A percentile compares a stretch with the other conserved stretches of the same genome.
phyloP scores from a whole-genome alignment of 2,888 invertebrate species.

The Stictocephala bisonia region DNA sequence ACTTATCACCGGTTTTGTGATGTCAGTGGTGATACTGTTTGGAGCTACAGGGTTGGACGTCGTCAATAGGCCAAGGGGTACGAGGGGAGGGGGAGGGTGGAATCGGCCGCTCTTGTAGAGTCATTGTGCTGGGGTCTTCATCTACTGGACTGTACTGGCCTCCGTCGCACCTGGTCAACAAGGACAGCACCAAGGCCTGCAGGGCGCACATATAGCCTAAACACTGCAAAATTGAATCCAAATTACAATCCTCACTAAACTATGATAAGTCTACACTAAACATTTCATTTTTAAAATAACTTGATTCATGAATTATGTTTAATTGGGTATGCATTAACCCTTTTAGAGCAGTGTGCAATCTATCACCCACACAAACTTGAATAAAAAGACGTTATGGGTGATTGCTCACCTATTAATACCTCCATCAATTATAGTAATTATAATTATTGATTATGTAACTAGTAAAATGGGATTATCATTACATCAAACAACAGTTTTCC shows the following conservation, averaged over 20 bases:
- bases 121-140: slow-evolving; percentile 72
- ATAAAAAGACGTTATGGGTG: no score
- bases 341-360: no score
- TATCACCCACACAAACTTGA: no score
- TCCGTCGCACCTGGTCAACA: slow-evolving; percentile 69
- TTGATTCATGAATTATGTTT: no score
- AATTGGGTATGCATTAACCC: slow-evolving; percentile 14
- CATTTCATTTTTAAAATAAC: no score
- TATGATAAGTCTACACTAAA: no score
- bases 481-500: no score
- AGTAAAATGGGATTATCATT: no score
- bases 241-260: no score
- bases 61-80: slow-evolving; percentile 62
- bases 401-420: no score
- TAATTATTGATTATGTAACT: no score
- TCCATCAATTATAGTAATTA: no score
- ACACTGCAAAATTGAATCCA: slow-evolving; percentile 66
- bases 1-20: not conserved
- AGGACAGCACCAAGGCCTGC: slow-evolving; percentile 70
- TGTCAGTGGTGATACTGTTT: slow-evolving; percentile 55
- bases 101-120: slow-evolving; percentile 68
- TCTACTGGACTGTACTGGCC: slow-evolving; percentile 72
- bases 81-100: slow-evolving; percentile 62
- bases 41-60: slow-evolving; percentile 67
- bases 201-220: slow-evolving; percentile 73